These are phyloP conservation scores for Idaea biselata DNA, from an alignment of 2,888 invertebrate genomes.

Conservation along the genomic window DNA sequence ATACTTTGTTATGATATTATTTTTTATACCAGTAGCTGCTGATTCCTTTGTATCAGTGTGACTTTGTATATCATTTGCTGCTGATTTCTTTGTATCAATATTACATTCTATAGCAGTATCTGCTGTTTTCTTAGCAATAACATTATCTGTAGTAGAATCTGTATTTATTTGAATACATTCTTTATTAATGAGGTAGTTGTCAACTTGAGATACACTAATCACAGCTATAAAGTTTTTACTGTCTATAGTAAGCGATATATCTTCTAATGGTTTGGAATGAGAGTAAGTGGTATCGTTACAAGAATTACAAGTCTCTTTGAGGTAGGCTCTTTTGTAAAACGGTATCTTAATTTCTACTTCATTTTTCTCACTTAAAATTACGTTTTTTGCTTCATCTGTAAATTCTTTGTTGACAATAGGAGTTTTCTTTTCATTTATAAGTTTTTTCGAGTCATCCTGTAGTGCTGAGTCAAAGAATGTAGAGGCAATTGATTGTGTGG, in stretches of 20 bases:
- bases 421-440: slow-evolving; percentile 22
- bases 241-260: slow-evolving; percentile 52
- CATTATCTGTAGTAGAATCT: slow-evolving; percentile 22
- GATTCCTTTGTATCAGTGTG: no score
- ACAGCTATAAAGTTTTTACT: slow-evolving; percentile 42
- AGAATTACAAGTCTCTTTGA: slow-evolving; percentile 43
- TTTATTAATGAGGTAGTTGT: slow-evolving; percentile 21
- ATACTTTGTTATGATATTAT: background rate
- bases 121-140: background rate
- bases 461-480: background rate
- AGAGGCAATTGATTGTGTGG: background rate
- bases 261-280: slow-evolving; percentile 24
- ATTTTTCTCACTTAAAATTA: slow-evolving; percentile 5
- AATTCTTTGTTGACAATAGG: background rate
- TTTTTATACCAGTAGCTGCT: background rate
- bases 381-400: background rate
- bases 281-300: slow-evolving; percentile 25
- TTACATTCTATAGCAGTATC: background rate
- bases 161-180: slow-evolving; percentile 51
- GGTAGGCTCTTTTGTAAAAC: slow-evolving; percentile 53
- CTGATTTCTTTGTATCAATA: background rate
- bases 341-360: slow-evolving; percentile 40
- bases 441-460: background rate
- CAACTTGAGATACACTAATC: slow-evolving; percentile 44
- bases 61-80: background rate